Conservation (phyloP, 2,797 vertebrate genomes). For the Naso thynnoides region DNA sequence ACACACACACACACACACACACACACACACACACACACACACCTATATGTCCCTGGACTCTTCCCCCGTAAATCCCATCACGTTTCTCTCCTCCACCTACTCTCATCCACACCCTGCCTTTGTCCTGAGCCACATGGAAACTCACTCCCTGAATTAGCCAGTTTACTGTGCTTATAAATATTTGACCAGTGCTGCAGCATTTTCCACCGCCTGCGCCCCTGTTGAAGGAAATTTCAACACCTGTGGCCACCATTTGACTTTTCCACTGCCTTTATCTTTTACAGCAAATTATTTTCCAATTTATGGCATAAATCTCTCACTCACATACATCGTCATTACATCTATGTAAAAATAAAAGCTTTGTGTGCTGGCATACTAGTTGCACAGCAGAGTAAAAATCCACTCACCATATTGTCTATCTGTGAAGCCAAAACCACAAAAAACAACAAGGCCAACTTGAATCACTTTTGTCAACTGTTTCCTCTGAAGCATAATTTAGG, state of each 20-base stretch:
- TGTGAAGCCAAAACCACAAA: not conserved
- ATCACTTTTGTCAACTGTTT: slow-evolving; percentile 18
- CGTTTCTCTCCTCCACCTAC: slow-evolving; percentile 78
- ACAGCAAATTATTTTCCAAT: not conserved
- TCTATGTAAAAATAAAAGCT: not conserved
- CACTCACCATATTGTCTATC: not conserved
- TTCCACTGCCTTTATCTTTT: slow-evolving; percentile 19
- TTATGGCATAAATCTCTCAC: not conserved
- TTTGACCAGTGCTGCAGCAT: slow-evolving; percentile 18
- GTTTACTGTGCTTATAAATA: slow-evolving; percentile 39
- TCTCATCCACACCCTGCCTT: slow-evolving; percentile 75
- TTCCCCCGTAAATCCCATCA: slow-evolving; percentile 42
- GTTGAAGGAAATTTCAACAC: slow-evolving; percentile 24
- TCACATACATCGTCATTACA: not conserved
- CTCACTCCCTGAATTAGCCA: slow-evolving; percentile 30
- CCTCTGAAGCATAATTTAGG: not conserved
- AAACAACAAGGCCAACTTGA: slow-evolving; percentile 11
- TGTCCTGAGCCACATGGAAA: slow-evolving; percentile 66
- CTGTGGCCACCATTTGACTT: slow-evolving; percentile 16
- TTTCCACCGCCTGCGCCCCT: slow-evolving; percentile 47
- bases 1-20: slow-evolving; percentile 9
- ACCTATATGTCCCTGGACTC: slow-evolving; percentile 39
- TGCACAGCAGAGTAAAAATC: slow-evolving; percentile 13
- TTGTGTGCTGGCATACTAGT: not conserved
- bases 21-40: slow-evolving; percentile 7